Conservation (phyloP, 2,888 invertebrate genomes). For the Azorinus chamasolen region DNA sequence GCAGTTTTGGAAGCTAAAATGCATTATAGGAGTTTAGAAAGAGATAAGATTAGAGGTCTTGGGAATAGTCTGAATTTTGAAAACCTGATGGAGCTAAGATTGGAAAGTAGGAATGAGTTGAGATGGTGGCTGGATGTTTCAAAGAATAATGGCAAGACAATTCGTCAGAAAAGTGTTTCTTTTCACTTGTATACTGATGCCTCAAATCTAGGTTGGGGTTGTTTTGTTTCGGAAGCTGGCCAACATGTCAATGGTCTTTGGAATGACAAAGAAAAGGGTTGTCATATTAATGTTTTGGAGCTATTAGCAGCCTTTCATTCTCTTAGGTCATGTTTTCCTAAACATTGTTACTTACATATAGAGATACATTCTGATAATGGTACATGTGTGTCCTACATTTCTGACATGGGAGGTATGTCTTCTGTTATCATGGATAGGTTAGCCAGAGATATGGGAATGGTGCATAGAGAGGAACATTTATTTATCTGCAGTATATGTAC, state of each 20-base stretch:
- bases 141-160: too few relatives aligned
- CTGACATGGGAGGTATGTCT: slow-evolving; percentile 8
- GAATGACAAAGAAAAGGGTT: neutral
- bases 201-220: neutral
- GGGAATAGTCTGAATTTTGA: slow-evolving; percentile 15
- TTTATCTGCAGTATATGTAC: slow-evolving; percentile 5
- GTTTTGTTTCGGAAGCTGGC: neutral
- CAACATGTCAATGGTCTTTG: neutral
- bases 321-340: neutral
- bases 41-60: too few relatives aligned
- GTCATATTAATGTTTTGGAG: slow-evolving; percentile 4
- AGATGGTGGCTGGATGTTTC: too few relatives aligned
- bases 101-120: too few relatives aligned
- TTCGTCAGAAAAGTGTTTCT: neutral
- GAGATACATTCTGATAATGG: slow-evolving; percentile 7
- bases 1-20: slow-evolving; percentile 48
- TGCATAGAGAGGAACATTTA: slow-evolving; percentile 6
- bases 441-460: slow-evolving; percentile 12
- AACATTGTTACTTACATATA: neutral
- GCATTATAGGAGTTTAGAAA: slow-evolving; percentile 39
- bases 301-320: neutral
- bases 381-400: neutral
- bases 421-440: neutral
- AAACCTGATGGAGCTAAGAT: too few relatives aligned
- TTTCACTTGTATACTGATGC: slow-evolving; percentile 12